phyloP scores from a whole-genome alignment of 2,888 invertebrate genomes.

The Stenchaetothrips biformis region DNA sequence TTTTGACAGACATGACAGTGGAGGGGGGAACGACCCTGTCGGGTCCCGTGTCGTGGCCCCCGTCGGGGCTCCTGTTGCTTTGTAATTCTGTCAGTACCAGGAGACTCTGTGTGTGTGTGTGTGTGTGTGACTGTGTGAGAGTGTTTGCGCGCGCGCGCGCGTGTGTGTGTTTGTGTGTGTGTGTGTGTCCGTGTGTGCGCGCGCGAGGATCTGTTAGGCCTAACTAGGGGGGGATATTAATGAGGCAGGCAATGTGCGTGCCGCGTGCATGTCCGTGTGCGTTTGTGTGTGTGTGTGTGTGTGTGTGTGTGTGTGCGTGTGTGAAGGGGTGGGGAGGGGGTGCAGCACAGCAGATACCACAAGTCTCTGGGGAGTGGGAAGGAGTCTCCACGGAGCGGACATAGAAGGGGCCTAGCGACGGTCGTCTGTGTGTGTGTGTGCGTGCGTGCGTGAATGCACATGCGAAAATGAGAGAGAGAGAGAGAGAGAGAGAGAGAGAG shows the following conservation, averaged over 20 bases:
- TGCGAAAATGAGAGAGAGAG: background rate
- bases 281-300: background rate
- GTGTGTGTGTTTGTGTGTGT: background rate
- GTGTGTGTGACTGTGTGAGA: background rate
- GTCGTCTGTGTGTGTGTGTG: no score
- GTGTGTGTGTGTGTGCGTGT: background rate
- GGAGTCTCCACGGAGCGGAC: background rate
- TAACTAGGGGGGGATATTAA: slow-evolving; percentile 1
- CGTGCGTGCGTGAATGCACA: no score
- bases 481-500: slow-evolving; percentile 27
- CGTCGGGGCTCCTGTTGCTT: background rate
- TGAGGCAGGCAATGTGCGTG: slow-evolving; percentile 15
- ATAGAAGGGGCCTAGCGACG: no score
- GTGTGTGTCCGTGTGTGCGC: background rate
- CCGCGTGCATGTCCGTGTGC: background rate
- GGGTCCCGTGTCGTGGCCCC: no score
- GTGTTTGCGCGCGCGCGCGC: background rate
- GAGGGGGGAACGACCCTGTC: no score
- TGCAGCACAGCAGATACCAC: no score
- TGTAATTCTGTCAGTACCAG: slow-evolving; percentile 17
- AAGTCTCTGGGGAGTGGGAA: background rate
- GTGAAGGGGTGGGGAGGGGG: background rate
- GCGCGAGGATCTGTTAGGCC: background rate
- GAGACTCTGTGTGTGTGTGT: background rate
- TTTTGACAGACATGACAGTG: no score